Base-by-base conservation (phyloP, 2,888 invertebrate genomes). In the Rotaria socialis region DNA sequence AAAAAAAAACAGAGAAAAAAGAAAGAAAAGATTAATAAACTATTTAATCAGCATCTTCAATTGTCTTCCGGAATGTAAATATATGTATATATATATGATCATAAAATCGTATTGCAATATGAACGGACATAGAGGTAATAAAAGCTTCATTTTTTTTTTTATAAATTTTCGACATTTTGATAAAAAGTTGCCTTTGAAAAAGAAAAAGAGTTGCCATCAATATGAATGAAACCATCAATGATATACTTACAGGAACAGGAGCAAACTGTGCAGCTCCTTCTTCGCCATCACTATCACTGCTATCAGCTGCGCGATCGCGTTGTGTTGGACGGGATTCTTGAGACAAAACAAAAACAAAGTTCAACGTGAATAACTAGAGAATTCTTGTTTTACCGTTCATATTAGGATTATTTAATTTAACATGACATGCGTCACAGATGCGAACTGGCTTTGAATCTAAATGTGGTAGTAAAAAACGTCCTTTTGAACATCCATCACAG, bases 401-500 rank as follows among this genome's bases (percentile, higher is more conserved):
- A 35, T 35, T 35, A 19, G 2, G n/a, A 80, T 41, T 56, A 10
- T 47, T 60, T 85, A 86, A 52, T 52, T 50, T 75, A 5, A 14
- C 16, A 43, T 27, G 75, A 52, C 86, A 86, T 10, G 41, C 27
- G n/a, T 86, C 75, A 60, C 86, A 86, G 6, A 86, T 80, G 2
- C 86, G 60, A 14, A 86, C 47, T 27, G 86, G 85, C n/a, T 85
- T 85, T 52, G 74, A 16, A 75, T 85, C 85, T 52, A 85, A 75
- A 50, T 58, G 74, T 67, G 58, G 75, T n/a, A 86, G n/a, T 41
- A 86, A 75, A 67, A 86, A 86, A 41, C 60, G 85, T 60, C 85
- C 56, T 60, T 86, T 86, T 6, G 86, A 86, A 52, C 86, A 80
- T 35, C 75, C 86, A 56, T 85, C 86, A 75, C 86, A 86, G 22